Conservation (phyloP, 2,113 vertebrate genomes). For the Hipposideros armiger region DNA sequence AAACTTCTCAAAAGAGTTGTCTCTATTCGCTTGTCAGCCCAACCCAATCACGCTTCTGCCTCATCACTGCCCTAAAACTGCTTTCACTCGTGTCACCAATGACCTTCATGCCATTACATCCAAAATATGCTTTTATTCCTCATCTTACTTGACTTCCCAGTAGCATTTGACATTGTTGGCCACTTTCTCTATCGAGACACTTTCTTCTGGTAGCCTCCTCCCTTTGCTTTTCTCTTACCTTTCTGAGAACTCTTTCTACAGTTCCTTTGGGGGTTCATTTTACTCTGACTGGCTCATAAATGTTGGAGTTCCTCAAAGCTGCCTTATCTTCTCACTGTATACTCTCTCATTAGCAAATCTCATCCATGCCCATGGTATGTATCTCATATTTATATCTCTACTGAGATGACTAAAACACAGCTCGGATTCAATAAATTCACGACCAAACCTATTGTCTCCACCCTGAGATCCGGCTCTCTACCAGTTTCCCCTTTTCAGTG, state of each 20-base stretch:
- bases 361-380: neutral
- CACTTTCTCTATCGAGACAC: neutral
- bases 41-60: neutral
- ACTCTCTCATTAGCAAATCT: slow-evolving; percentile 15
- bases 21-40: neutral
- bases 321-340: neutral
- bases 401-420: neutral
- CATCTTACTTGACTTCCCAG: slow-evolving; percentile 2
- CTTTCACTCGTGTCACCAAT: slow-evolving; percentile 27
- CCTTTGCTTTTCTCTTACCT: slow-evolving; percentile 14
- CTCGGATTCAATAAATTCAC: neutral
- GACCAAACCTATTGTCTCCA: neutral
- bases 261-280: slow-evolving; percentile 7
- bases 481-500: neutral
- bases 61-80: slow-evolving; percentile 27
- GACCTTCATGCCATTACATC: slow-evolving; percentile 41
- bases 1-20: neutral
- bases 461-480: neutral
- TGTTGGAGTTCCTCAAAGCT: neutral
- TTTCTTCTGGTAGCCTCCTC: neutral
- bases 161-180: slow-evolving; percentile 38
- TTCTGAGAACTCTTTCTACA: slow-evolving; percentile 28
- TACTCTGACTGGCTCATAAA: slow-evolving; percentile 25
- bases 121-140: slow-evolving; percentile 15
- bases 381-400: neutral